Percentiles rank a stretch among this genome's conserved stretches.
Conservation (phyloP, 2,113 vertebrate genomes). For the Anhinga rufa region DNA sequence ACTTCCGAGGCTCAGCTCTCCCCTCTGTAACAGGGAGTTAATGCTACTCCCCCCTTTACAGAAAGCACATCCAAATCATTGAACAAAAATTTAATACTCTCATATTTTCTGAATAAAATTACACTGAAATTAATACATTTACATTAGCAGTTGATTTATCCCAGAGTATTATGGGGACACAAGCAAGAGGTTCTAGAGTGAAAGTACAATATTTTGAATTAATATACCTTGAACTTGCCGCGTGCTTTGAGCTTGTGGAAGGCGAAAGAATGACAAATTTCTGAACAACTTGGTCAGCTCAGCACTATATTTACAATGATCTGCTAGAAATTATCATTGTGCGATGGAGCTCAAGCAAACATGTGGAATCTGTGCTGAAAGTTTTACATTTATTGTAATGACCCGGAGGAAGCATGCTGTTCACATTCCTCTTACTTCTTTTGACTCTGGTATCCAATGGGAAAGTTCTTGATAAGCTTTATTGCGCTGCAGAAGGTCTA, state of each 20-base stretch:
- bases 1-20: background rate
- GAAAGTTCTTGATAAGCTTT: conserved; percentile 50
- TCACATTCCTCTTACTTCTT: conserved; percentile 36
- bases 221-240: background rate
- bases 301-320: background rate
- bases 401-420: background rate
- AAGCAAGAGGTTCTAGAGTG: background rate
- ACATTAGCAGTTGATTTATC: background rate
- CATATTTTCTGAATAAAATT: background rate
- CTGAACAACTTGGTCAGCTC: background rate
- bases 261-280: background rate
- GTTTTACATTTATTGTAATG: background rate
- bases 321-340: background rate
- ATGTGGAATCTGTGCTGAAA: conserved; percentile 1
- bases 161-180: background rate
- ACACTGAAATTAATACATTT: background rate
- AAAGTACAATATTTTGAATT: background rate
- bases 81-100: background rate
- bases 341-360: background rate
- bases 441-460: conserved; percentile 11
- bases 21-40: background rate
- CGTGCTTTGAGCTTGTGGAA: background rate
- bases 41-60: background rate
- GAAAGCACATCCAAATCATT: background rate
- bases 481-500: conserved; percentile 19